Evolutionary conservation across 2,113 vertebrate genomes (phyloP).

Genomic region (Trogon melanurus): DNA sequence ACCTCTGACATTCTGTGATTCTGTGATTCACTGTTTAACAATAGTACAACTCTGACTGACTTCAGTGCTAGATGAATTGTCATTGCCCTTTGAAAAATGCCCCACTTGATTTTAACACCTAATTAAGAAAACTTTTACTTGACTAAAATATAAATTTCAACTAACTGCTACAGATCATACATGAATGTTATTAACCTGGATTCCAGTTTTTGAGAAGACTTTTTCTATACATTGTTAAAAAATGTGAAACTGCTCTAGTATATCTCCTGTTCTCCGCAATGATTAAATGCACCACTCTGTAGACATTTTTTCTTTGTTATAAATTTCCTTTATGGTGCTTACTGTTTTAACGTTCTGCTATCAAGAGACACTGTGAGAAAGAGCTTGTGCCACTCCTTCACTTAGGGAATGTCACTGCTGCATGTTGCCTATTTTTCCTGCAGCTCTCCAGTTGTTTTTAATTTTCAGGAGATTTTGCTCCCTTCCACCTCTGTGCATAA

Average conservation of each 20-base stretch:
- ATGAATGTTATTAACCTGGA: too few relatives aligned
- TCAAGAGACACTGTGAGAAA: background rate
- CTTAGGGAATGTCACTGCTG: background rate
- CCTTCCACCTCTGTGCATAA: background rate
- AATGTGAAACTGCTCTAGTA: background rate
- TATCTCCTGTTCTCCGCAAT: background rate
- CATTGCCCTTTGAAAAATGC: too few relatives aligned
- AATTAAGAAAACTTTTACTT: too few relatives aligned
- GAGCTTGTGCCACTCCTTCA: background rate
- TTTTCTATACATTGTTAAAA: background rate
- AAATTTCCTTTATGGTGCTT: background rate
- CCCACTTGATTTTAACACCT: too few relatives aligned
- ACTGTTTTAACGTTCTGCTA: background rate
- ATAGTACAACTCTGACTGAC: too few relatives aligned
- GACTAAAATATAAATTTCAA: too few relatives aligned
- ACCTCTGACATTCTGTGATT: too few relatives aligned
- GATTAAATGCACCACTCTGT: background rate
- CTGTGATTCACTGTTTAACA: too few relatives aligned
- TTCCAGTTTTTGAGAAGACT: too few relatives aligned
- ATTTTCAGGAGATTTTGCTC: background rate
- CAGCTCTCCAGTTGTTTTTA: rapidly evolving
- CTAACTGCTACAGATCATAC: too few relatives aligned
- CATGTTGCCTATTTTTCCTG: background rate
- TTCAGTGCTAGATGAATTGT: too few relatives aligned
- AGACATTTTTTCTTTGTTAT: background rate